Base-by-base conservation (phyloP, 2,797 vertebrate genomes). In the Channallabes apus region DNA sequence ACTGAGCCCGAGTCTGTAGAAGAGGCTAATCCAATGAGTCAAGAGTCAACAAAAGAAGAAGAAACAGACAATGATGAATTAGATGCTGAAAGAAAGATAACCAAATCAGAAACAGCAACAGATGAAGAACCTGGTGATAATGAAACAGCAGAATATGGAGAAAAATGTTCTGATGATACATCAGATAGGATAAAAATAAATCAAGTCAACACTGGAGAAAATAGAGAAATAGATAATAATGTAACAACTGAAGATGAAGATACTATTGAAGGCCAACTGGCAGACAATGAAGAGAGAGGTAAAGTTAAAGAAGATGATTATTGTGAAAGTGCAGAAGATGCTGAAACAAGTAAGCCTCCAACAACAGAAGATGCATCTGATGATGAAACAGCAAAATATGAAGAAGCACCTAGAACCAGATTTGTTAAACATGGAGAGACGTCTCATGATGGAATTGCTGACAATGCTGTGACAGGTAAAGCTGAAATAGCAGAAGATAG, bases 341-440 rank as follows among this genome's bases (percentile, higher is more conserved):
- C 8, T 62, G 20, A 73, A 38, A 56, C 64, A 68, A 51, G 46
- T 20, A 18, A 71, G 12, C 3, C 14, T 2, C 15, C 41, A 8
- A 54, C 12, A n/a, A 41, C 0, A 12, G 81, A 62, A 11, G 51
- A 79, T 12, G 27, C 51, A 83, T n/a, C 18, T 32, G 68, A 83
- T 65, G 82, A 73, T 58, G 73, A 81, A 41, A 69, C 46, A 58
- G 29, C 27, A 69, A 65, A 82, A 68, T 15, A 38, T 68, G 38
- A 0, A 59, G 59, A 81, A 35, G 38, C 61, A 27, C 17, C 35
- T 1, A 0, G 46, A 69, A 29, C 14, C 79, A 29, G 0, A 38
- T 87, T 82, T 18, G 69, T 8, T 84, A 86, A 87, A 20, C 29
- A 76, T 73, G 68, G 68, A 71, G 38, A 38, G 54, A 62, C 58